Evolutionary conservation across 2,797 vertebrate species (phyloP).

Genomic region (Melanogrammus aeglefinus): DNA sequence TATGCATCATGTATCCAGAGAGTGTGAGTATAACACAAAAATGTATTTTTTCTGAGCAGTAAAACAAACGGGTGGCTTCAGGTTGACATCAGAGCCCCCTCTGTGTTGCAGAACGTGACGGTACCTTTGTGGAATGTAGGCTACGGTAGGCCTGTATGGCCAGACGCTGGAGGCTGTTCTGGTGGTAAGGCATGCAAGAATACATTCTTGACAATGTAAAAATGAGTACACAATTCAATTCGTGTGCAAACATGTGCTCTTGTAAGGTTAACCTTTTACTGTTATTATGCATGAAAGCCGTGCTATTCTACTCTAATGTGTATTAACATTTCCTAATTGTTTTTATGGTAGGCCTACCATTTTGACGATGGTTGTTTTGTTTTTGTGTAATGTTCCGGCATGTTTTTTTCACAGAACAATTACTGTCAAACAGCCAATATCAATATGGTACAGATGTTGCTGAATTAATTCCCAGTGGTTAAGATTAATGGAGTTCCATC

Average conservation of each 20-base stretch:
- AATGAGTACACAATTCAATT: background rate
- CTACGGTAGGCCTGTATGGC: slow-evolving; percentile 4
- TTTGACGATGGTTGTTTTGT: background rate
- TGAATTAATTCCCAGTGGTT: slow-evolving; percentile 6
- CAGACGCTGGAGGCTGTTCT: slow-evolving; percentile 20
- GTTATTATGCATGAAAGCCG: slow-evolving; percentile 19
- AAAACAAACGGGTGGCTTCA: background rate
- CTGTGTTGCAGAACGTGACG: slow-evolving; percentile 9
- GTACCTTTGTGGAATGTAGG: slow-evolving; percentile 9
- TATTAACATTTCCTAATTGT: background rate
- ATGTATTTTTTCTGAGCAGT: background rate
- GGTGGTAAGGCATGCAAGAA: slow-evolving; percentile 29
- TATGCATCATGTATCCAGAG: background rate
- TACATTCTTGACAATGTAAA: slow-evolving; percentile 22
- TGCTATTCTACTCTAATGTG: slow-evolving; percentile 10
- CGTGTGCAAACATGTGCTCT: background rate
- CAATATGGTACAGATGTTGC: slow-evolving; percentile 15
- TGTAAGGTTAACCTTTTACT: background rate
- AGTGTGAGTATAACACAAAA: background rate
- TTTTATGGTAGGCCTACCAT: background rate
- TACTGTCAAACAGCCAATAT: background rate
- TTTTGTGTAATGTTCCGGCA: slow-evolving; percentile 5
- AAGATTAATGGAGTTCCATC: background rate
- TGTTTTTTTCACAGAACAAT: slow-evolving; percentile 5
- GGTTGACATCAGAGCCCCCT: slow-evolving; percentile 3